Base-by-base conservation (phyloP, 2,113 vertebrate species). In the Ovibos moschatus region DNA sequence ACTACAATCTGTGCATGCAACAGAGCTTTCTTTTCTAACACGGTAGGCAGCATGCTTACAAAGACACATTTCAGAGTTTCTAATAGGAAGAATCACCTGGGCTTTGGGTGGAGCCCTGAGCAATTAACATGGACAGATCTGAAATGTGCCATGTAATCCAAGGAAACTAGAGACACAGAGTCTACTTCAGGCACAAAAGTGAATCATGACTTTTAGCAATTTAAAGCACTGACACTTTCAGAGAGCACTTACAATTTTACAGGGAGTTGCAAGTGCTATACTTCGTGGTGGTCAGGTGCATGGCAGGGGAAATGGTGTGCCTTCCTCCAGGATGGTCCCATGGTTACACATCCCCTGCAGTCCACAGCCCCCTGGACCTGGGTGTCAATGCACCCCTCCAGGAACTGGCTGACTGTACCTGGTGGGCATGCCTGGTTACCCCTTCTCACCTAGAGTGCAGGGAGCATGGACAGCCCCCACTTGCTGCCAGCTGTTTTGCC, bases 11-110 rank as follows among this genome's bases (percentile, higher is more conserved):
- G 4, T 47, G 14, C 7, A 21, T 53, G 64, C 60, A 92, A 79
- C 53, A 91, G 94, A 64, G 6, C 71, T 79, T 96, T 84, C 67
- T 96, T 94, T 76, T 83, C 87, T 95, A 88, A 86, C 50, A 67
- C 21, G 28, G 51, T 64, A 89, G 53, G 45, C 51, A 84, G 43
- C 60, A 51, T 36, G 21, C 45, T 96, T 51, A 92, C 60, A 78
- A 74, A 78, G 33, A 83, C 23, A 62, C 19, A n/a, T 19, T 82
- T 17, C 36, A 85, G 43, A 62, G 21, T 74, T 89, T 36, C 53
- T 94, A 87, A 79, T 33, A 87, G 43, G 19, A 55, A 96, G 94
- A 82, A 58, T 71, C 43, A 53, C 55, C 47, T 90, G 81, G 62
- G n/a, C 43, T 95, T 94, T 89, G 25, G 13, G 25, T 85, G 60